Conservation (phyloP, 1,140 invertebrate genomes). For the Diorhabda carinulata region DNA sequence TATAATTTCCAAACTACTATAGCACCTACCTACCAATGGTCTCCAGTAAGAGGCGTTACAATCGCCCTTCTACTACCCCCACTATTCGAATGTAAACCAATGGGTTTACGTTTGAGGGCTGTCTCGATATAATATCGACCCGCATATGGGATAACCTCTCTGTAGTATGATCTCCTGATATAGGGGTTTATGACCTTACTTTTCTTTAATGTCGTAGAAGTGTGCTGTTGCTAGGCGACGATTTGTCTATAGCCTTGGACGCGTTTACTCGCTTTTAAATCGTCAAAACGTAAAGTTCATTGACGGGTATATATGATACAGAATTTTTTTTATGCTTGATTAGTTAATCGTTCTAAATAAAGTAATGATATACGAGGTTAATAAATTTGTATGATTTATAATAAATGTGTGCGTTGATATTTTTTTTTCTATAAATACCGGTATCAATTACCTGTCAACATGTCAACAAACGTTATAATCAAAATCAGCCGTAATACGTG, state of each 20-base stretch:
- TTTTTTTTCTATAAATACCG: no score
- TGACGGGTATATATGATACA: not conserved
- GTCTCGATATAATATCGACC: no score
- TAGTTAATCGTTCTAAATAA: no score
- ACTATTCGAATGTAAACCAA: not conserved
- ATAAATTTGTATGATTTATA: no score
- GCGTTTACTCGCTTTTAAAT: not conserved
- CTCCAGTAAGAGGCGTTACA: not conserved
- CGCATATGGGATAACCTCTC: not conserved
- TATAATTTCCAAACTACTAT: no score
- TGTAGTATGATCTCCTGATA: constrained; percentile 3
- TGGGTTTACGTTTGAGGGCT: not conserved
- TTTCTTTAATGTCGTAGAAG: constrained; percentile 11
- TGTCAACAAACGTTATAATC: no score
- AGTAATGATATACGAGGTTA: no score
- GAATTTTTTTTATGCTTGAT: no score
- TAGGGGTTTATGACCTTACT: constrained; percentile 17
- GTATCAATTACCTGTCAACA: no score
- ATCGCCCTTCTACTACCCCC: not conserved
- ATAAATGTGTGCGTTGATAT: no score
- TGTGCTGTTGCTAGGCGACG: constrained; percentile 19
- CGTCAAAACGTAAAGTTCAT: not conserved
- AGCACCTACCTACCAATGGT: not conserved
- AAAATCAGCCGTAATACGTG: no score
- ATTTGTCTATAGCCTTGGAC: constrained; percentile 13